Conservation (phyloP, 92 coral and sea anemone genomes). For the Anthopleura xanthogrammica region DNA sequence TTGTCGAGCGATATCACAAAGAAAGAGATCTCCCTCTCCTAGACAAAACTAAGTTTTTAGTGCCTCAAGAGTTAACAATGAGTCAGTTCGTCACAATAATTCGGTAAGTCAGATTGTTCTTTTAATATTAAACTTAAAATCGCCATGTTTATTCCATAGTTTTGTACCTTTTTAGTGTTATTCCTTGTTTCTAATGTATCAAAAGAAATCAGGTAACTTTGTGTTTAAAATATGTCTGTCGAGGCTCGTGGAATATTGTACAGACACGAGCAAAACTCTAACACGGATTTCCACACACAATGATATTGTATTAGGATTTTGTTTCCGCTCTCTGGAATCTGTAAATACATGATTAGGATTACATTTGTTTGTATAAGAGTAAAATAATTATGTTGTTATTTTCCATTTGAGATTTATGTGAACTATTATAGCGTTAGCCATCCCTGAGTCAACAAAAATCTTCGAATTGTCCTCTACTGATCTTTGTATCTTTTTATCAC, state of each 20-base stretch:
- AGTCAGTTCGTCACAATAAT: conserved; percentile 98
- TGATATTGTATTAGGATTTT: not conserved
- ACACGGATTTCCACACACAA: not conserved
- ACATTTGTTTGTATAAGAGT: not conserved
- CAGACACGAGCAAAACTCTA: not conserved
- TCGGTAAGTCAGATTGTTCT: conserved; percentile 59
- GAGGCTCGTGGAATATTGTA: not conserved
- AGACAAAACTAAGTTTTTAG: conserved; percentile 95
- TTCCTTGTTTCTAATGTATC: not conserved
- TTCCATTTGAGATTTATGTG: not conserved
- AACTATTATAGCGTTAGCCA: not conserved
- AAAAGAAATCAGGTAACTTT: not conserved
- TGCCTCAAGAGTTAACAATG: conserved; percentile 96
- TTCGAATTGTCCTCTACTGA: not conserved
- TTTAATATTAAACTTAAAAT: not conserved
- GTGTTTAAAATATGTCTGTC: not conserved
- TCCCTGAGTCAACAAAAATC: conserved; percentile 2
- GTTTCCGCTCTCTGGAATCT: not conserved
- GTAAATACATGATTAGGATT: not conserved
- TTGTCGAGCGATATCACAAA: conserved; percentile 97
- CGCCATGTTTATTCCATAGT: not conserved
- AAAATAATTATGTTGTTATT: not conserved
- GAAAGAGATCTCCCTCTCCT: conserved; percentile 90
- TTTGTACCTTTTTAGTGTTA: not conserved
- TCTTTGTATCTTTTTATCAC: not conserved